These are phyloP conservation scores for Portunus trituberculatus DNA, from an alignment of 1,140 invertebrate genomes.

Conservation along the genomic window DNA sequence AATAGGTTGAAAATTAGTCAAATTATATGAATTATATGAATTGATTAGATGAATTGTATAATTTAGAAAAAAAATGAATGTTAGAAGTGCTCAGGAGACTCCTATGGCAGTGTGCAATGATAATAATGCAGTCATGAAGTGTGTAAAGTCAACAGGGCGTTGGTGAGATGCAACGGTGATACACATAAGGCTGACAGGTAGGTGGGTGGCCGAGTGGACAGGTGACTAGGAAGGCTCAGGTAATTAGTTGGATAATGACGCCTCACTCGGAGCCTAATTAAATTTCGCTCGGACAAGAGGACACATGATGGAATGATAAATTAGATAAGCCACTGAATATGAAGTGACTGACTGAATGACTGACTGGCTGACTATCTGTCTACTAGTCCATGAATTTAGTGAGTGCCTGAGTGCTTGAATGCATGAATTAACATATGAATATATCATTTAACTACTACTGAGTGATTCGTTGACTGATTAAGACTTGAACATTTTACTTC, in stretches of 20 bases:
- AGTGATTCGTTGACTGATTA: not conserved
- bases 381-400: not conserved
- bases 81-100: no score
- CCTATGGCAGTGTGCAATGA: no score
- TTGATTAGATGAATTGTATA: no score
- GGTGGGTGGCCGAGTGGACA: not conserved
- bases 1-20: no score
- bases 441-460: not conserved
- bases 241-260: not conserved
- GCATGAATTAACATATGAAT: not conserved
- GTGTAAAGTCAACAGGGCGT: not conserved
- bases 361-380: not conserved
- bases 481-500: no score
- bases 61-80: no score
- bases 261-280: not conserved
- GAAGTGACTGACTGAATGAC: not conserved
- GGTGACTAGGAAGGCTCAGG: not conserved
- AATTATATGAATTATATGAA: no score
- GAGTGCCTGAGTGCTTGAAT: not conserved
- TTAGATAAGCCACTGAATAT: not conserved
- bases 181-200: not conserved
- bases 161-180: not conserved
- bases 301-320: no score
- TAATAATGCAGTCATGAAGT: not conserved
- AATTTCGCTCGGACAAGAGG: not conserved